Percentiles rank a stretch among this genome's conserved stretches.
Conservation (phyloP, 1,140 invertebrate genomes). For the Adoxophyes honmai region DNA sequence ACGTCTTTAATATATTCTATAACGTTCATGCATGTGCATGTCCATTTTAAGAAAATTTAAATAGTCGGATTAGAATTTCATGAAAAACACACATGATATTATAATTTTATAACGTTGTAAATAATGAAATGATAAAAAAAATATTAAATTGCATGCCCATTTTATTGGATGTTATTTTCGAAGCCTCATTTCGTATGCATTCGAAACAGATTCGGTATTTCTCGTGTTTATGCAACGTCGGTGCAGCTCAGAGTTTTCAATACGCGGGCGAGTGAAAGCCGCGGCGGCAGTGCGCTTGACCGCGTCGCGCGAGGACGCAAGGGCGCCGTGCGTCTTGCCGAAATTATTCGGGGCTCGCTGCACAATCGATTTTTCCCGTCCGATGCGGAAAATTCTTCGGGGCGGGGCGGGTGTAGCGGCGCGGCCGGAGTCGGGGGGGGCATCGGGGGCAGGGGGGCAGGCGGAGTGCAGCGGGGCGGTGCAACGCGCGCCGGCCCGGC, state of each 20-base stretch:
- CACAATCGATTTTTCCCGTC: slow-evolving; percentile 74
- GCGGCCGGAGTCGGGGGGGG: slow-evolving; percentile 34
- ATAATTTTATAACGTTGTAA: no score
- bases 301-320: slow-evolving; percentile 47
- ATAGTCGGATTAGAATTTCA: no score
- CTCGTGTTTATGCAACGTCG: slow-evolving; percentile 1
- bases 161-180: no score
- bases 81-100: no score
- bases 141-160: no score
- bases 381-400: slow-evolving; percentile 72
- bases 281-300: slow-evolving; percentile 46
- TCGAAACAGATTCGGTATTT: background rate
- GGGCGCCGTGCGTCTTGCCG: slow-evolving; percentile 73
- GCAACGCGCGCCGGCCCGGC: slow-evolving; percentile 66
- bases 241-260: slow-evolving; percentile 7
- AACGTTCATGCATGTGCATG: no score
- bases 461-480: slow-evolving; percentile 70
- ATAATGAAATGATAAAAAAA: no score
- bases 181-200: no score
- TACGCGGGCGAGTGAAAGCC: slow-evolving; percentile 36
- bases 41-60: no score
- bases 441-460: slow-evolving; percentile 53
- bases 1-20: no score
- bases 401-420: slow-evolving; percentile 58
- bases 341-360: slow-evolving; percentile 73